Evolutionary conservation across 2,888 invertebrate genomes (phyloP), one percentile per base, ranked within the genome.

Genomic region (Drosophila affinis): DNA sequence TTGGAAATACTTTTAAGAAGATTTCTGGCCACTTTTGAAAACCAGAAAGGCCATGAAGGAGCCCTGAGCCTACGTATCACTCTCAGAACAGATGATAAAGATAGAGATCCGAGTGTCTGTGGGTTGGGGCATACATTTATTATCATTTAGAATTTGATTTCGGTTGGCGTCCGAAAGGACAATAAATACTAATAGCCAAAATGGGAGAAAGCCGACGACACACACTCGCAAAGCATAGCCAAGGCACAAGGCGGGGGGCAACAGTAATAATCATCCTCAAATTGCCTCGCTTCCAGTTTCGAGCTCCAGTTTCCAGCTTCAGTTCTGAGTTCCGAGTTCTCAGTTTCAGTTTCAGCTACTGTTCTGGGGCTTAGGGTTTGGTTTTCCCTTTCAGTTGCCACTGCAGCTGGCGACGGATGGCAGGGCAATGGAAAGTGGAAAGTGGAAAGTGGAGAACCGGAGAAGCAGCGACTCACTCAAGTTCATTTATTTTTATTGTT

Each of bases 401-500:
- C 55, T 67, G 51, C 47, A 47, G 71, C 57, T 76, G 34, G 62
- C 21, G 21, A 21, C 3, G 21, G 21, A 56, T 46, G 34, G 56
- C 34, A 58, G 58, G 64, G 56, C 21, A 29, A 54, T 58, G 58
- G 51, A 63, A 32, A 10, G 32, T 9, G 32, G 24, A 24, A 24
- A 24, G 24, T 4, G 24, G 32, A 32, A 34, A 24, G 24, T 4
- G 24, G 32, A 32, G 12, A 34, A 12, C 4, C 14, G 14, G 14
- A 39, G 39, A 14, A 5, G 55, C 74, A 64, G 70, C 51, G 65
- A 55, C 80, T 62, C 71, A 67, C 84, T 79, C 73, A 81, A 84
- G 89, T 88, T 88, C 89, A 89, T 89, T 88, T 89, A 88, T 78
- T 88, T 88, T 89, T 87, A 89, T 88, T 88, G 81, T 89, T 89